Conservation (phyloP, 2,888 invertebrate genomes). For the Drosophila dives region DNA sequence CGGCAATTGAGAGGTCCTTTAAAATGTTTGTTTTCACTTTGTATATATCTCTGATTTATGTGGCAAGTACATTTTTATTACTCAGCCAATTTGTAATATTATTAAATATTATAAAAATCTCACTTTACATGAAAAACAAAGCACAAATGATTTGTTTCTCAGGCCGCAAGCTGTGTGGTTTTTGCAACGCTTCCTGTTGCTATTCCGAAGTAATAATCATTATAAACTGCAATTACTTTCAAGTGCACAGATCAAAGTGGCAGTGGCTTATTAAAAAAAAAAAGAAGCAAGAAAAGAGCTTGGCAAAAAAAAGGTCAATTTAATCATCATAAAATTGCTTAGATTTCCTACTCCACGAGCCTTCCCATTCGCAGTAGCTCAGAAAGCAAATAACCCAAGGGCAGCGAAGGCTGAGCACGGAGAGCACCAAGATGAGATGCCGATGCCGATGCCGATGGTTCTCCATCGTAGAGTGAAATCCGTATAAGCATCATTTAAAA, state of each 20-base stretch:
- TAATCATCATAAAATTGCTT: conserved; percentile 79
- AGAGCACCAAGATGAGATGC: background rate
- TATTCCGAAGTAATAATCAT: conserved; percentile 52
- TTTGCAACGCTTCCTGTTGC: conserved; percentile 18
- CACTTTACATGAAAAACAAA: background rate
- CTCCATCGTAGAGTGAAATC: conserved; percentile 25
- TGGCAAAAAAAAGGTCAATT: conserved; percentile 76
- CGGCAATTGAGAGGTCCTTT: background rate
- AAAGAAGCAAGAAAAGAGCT: conserved; percentile 4
- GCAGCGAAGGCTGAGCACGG: conserved; percentile 20
- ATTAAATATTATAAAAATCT: background rate
- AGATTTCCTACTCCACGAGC: conserved; percentile 34
- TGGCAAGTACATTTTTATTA: background rate
- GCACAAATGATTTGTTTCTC: background rate
- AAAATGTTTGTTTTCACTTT: background rate
- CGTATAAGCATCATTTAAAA: conserved; percentile 82
- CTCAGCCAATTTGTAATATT: background rate
- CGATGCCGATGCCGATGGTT: too few species aligned
- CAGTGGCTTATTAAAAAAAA: conserved; percentile 49
- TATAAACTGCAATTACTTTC: conserved; percentile 59
- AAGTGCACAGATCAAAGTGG: conserved; percentile 67
- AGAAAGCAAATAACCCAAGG: conserved; percentile 64
- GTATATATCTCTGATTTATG: background rate
- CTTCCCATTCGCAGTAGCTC: conserved; percentile 29
- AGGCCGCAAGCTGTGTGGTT: conserved; percentile 43